Evolutionary conservation across 1,140 invertebrate species (phyloP), one percentile per base, ranked within the genome.

Genomic region (Leptinotarsa lineolata): DNA sequence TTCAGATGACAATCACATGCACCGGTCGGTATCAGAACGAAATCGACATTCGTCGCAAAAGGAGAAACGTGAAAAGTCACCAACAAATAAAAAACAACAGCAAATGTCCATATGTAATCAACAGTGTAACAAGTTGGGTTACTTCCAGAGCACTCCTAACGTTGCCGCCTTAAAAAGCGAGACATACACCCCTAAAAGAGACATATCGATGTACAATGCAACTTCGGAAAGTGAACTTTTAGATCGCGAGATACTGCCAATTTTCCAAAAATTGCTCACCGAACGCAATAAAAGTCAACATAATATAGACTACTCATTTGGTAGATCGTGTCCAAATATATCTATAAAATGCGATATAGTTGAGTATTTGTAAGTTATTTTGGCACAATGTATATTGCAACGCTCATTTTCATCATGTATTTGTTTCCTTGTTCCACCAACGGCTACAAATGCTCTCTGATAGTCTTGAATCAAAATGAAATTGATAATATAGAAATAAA

Each of bases 291-390:
- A 91, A 78, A 89, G 88, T 74, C 87, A 88, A 77, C 87, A 90
- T 79, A 86, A 88, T 58, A 84, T 89, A 54, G 89, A 92, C 81
- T 88, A 92, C 61, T 89, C 90, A n/a, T 92, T 92, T 70, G 94
- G 95, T 67, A 90, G 94, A 76, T 96, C 94, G 77, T 96, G 95
- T 85, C 95, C 95, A 8, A 96, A 96, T 87, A 95, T 96, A 86
- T 95, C 94, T 45, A 95, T 97, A 78, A 97, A 96, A 85, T 97
- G 95, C 88, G 95, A 97, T 88, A 96, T 97, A 79, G 95, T 97
- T 76, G 95, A 96, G 83, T 96, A 96, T 86, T 90, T 97, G 84
- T 97, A 24, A 68, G 48, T 22, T 54, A 5, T 16, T 16, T 16
- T 54, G 4, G 48, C 16, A 54, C 48, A 16, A 15, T 54, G 48